Evolutionary conservation across 2,888 invertebrate genomes (phyloP).

Genomic region (Lissonota sp.): DNA sequence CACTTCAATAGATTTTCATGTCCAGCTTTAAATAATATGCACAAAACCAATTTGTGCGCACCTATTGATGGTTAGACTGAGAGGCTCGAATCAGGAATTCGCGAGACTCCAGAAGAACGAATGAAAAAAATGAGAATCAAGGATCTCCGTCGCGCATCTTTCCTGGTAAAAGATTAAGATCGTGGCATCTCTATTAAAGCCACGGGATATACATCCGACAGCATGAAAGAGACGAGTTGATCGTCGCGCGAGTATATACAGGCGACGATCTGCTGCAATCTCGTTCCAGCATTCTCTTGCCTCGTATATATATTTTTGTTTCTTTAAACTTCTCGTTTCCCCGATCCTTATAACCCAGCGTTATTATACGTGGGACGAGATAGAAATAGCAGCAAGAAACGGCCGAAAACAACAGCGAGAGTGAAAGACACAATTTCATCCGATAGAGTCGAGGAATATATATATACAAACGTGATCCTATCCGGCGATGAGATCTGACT

Average conservation of each 20-base stretch:
- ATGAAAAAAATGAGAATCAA: not conserved
- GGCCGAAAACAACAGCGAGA: not conserved
- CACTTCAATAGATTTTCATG: too few relatives aligned
- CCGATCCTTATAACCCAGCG: too few relatives aligned
- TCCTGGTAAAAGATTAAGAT: constrained; percentile 46
- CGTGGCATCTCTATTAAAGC: constrained; percentile 52
- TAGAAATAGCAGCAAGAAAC: not conserved
- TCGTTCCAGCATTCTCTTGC: constrained; percentile 37
- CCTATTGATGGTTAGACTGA: too few relatives aligned
- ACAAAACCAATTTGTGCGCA: too few relatives aligned
- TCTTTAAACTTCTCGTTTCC: too few relatives aligned
- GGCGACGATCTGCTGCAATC: constrained; percentile 38
- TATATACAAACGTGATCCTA: constrained; percentile 63
- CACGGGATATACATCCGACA: constrained; percentile 18
- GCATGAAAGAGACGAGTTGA: constrained; percentile 25
- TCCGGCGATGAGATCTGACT: constrained; percentile 66
- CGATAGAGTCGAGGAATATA: constrained; percentile 59
- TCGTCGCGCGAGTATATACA: constrained; percentile 24
- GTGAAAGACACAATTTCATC: constrained; percentile 31
- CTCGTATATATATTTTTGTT: not conserved
- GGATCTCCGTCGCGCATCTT: constrained; percentile 46
- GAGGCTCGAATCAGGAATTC: too few relatives aligned
- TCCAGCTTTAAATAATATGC: too few relatives aligned
- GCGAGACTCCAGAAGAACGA: constrained; percentile 9
- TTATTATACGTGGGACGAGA: not conserved